Conservation (phyloP, 2,888 invertebrate species). For the Alloplasta piceator region DNA sequence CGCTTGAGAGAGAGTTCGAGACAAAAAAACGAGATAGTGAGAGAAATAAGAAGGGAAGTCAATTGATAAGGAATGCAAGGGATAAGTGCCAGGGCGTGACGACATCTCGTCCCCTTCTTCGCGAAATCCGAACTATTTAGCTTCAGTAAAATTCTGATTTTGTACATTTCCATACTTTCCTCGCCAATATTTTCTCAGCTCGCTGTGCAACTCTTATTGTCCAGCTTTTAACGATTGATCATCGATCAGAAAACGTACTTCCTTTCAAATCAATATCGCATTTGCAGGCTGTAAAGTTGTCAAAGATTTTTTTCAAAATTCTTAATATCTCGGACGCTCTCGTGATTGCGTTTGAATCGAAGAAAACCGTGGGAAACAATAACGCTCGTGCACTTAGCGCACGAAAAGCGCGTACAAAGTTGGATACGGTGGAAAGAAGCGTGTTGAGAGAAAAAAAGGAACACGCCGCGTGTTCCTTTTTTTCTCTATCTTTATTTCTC, state of each 20-base stretch:
- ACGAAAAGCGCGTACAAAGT: conserved; percentile 26
- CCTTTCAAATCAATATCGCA: neutral
- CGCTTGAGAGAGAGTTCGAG: conserved; percentile 48
- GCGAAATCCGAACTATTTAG: no score
- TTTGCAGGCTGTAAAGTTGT: neutral
- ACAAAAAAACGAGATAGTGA: conserved; percentile 1
- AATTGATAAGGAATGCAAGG: conserved; percentile 19
- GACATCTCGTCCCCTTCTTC: neutral
- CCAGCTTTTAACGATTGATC: neutral
- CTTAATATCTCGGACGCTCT: neutral
- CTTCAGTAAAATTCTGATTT: no score
- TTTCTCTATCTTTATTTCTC: conserved; percentile 36
- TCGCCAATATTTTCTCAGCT: no score
- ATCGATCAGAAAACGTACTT: no score
- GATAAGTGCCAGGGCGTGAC: neutral
- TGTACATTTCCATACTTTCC: no score
- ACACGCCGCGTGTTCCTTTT: neutral
- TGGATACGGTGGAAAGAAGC: conserved; percentile 22
- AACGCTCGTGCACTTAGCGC: conserved; percentile 44
- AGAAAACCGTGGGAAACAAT: conserved; percentile 67
- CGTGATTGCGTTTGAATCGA: neutral
- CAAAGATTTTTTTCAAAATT: neutral
- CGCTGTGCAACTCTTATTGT: neutral
- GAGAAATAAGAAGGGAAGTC: conserved; percentile 13
- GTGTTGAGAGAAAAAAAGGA: conserved; percentile 11